Evolutionary conservation across 1,140 invertebrate species (phyloP).

Genomic region (Cryptotermes secundus): DNA sequence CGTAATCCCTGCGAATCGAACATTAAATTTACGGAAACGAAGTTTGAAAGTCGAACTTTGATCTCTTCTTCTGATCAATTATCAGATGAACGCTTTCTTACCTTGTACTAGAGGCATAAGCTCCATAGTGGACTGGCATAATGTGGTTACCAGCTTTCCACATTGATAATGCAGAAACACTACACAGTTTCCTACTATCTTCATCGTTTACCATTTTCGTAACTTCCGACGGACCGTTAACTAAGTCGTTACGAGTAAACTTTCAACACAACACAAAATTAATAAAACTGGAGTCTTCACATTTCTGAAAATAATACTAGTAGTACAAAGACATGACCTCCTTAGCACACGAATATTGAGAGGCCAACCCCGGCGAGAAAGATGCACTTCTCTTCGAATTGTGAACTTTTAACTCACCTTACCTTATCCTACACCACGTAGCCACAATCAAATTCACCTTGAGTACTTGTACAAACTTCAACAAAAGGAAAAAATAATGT

Average conservation of each 20-base stretch:
- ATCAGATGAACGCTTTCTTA: conserved; percentile 32
- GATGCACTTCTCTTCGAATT: conserved; percentile 35
- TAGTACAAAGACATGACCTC: conserved; percentile 29
- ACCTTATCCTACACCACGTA: conserved; percentile 34
- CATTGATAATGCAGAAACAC: conserved; percentile 35
- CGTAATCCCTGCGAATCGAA: conserved; percentile 10
- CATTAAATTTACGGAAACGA: not conserved
- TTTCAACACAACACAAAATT: conserved; percentile 35
- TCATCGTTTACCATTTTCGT: conserved; percentile 28
- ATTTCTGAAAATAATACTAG: conserved; percentile 32
- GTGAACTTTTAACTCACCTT: conserved; percentile 35
- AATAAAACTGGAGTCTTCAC: conserved; percentile 34
- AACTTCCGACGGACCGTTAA: conserved; percentile 27
- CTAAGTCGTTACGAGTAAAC: conserved; percentile 29
- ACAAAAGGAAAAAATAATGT: conserved; percentile 21
- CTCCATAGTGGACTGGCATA: conserved; percentile 33
- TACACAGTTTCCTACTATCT: conserved; percentile 33
- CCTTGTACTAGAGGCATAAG: conserved; percentile 34
- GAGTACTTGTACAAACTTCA: conserved; percentile 32
- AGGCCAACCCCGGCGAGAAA: conserved; percentile 28
- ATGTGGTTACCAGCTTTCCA: conserved; percentile 36
- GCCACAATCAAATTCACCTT: conserved; percentile 32
- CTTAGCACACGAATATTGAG: conserved; percentile 31
- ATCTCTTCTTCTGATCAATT: conserved; percentile 26
- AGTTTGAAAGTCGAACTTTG: conserved; percentile 26